Evolutionary conservation across 2,888 invertebrate genomes (phyloP).

Genomic region (Agrochola lota): DNA sequence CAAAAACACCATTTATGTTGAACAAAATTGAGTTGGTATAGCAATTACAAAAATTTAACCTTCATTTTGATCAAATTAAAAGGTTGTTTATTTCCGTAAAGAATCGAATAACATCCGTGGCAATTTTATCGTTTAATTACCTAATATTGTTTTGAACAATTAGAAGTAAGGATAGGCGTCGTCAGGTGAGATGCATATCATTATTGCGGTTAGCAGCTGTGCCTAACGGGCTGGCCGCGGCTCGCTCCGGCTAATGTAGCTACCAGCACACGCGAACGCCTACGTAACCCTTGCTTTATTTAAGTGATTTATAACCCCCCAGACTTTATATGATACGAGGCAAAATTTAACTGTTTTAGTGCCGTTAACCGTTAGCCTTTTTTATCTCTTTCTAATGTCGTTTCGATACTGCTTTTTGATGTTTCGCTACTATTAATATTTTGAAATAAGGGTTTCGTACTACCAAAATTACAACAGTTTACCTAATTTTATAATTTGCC

Average conservation of each 20-base stretch:
- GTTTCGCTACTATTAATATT: neutral
- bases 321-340: constrained; percentile 48
- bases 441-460: neutral
- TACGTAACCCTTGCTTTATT: constrained; percentile 68
- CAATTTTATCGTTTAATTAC: constrained; percentile 28
- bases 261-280: constrained; percentile 56
- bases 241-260: constrained; percentile 69
- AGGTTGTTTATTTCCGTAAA: constrained; percentile 35
- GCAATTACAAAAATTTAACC: constrained; percentile 3
- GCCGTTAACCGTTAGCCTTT: constrained; percentile 16
- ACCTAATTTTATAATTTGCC: neutral
- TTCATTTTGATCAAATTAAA: constrained; percentile 30
- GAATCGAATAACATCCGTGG: constrained; percentile 9
- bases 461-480: neutral
- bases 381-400: neutral
- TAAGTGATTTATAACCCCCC: constrained; percentile 64
- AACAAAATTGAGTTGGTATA: neutral
- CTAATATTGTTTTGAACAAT: constrained; percentile 36
- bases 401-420: neutral
- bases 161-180: constrained; percentile 48
- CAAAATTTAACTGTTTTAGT: constrained; percentile 54
- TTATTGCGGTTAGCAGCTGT: constrained; percentile 72
- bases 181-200: constrained; percentile 68
- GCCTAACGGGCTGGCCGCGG: constrained; percentile 67
- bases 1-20: neutral